Evolutionary conservation across 2,113 vertebrate species (phyloP).

Genomic region (Cromileptes altivelis): DNA sequence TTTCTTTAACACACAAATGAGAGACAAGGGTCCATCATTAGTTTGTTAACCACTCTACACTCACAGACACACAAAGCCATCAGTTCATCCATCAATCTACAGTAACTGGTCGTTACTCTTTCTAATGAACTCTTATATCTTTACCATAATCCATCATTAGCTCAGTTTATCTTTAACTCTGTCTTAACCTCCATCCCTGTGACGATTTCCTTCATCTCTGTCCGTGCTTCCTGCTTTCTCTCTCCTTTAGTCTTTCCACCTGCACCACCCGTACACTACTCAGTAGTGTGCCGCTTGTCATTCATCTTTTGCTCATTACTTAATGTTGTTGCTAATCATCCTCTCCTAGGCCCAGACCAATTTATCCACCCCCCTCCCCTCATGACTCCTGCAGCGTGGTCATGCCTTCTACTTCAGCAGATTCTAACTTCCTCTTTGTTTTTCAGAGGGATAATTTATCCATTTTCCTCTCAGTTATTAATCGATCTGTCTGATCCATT

Average conservation of each 20-base stretch:
- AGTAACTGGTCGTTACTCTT: not conserved
- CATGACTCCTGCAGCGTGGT: not conserved
- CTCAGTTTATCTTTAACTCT: not conserved
- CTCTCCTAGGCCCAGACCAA: not conserved
- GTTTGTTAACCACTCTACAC: not conserved
- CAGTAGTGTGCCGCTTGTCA: not conserved
- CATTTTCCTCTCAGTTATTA: not conserved
- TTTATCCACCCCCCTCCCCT: not conserved
- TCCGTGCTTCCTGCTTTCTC: not conserved
- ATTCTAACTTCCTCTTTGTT: not conserved
- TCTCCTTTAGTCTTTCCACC: not conserved
- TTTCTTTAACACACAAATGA: not conserved
- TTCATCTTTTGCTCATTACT: slow-evolving; percentile 10
- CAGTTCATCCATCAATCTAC: not conserved
- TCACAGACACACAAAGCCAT: not conserved
- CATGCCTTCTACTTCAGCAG: not conserved
- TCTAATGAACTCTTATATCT: slow-evolving; percentile 6
- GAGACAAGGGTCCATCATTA: not conserved
- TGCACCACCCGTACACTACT: not conserved
- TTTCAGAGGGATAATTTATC: not conserved
- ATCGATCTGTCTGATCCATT: not conserved
- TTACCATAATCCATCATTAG: not conserved
- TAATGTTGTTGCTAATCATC: slow-evolving; percentile 4
- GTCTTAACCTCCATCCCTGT: not conserved
- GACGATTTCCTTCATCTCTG: not conserved